phyloP scores from a whole-genome alignment of 1,140 invertebrate species.

The Lerema accius region DNA sequence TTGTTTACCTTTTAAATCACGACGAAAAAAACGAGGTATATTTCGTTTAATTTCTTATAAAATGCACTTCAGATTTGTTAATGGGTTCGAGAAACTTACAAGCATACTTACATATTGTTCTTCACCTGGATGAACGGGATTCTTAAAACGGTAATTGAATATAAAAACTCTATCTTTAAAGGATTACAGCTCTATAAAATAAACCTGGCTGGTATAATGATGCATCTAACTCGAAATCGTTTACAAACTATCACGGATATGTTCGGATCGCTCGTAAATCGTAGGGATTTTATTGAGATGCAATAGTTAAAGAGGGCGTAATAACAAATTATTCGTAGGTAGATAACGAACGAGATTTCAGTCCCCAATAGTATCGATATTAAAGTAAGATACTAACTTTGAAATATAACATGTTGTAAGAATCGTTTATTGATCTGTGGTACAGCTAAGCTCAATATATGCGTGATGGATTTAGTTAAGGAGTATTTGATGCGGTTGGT shows the following conservation, averaged over 20 bases:
- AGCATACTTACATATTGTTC: too few species aligned
- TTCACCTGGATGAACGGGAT: too few species aligned
- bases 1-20: too few species aligned
- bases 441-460: too few species aligned
- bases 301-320: conserved; percentile 54
- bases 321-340: conserved; percentile 50
- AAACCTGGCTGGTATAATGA: conserved; percentile 20
- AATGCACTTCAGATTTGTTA: conserved; percentile 6
- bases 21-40: conserved; percentile 14
- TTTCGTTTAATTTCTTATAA: neutral
- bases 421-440: too few species aligned
- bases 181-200: conserved; percentile 18
- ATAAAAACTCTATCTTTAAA: conserved; percentile 1
- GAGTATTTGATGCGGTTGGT: neutral
- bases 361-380: conserved; percentile 25
- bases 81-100: too few species aligned
- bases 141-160: conserved; percentile 16
- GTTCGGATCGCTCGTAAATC: conserved; percentile 51
- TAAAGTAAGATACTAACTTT: conserved; percentile 1
- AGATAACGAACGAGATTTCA: conserved; percentile 25
- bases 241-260: conserved; percentile 36
- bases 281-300: conserved; percentile 47
- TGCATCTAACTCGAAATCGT: conserved; percentile 18
- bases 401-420: neutral
- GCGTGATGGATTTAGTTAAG: too few species aligned